Evolutionary conservation across 2,888 invertebrate species (phyloP).

Genomic region (Dromius quadrimaculatus): DNA sequence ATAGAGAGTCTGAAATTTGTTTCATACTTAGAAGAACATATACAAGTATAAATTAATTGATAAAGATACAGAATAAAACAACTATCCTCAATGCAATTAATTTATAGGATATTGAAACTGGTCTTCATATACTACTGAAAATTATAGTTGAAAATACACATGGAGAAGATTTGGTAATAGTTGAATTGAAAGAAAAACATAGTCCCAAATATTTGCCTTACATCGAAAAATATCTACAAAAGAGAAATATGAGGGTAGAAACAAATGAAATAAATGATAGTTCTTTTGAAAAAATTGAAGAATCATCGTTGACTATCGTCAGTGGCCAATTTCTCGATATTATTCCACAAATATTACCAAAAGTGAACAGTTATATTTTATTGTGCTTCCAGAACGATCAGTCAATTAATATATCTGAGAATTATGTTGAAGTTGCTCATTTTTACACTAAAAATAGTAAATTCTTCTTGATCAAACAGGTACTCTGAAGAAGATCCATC

Average conservation of each 20-base stretch:
- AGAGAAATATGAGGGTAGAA: background rate
- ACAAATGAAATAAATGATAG: background rate
- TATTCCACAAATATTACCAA: background rate
- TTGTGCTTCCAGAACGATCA: background rate
- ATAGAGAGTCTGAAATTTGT: slow-evolving; percentile 2
- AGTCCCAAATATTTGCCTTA: background rate
- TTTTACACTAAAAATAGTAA: background rate
- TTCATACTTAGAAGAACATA: background rate
- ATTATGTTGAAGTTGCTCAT: slow-evolving; percentile 6
- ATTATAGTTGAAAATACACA: slow-evolving; percentile 2
- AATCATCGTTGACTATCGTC: slow-evolving; percentile 5
- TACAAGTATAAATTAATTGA: background rate
- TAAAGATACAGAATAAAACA: background rate
- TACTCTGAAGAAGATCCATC: background rate
- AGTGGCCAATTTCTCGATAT: slow-evolving; percentile 1
- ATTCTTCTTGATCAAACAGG: slow-evolving; percentile 7
- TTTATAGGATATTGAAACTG: slow-evolving; percentile 13
- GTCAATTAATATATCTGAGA: background rate
- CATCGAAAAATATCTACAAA: slow-evolving; percentile 8
- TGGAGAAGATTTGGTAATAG: background rate
- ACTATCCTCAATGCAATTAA: background rate
- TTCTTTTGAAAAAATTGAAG: background rate
- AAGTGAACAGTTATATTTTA: background rate
- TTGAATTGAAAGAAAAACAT: slow-evolving; percentile 12
- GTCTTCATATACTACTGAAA: background rate